Base-by-base conservation (phyloP, 1,140 invertebrate genomes). In the Microplitis demolitor region DNA sequence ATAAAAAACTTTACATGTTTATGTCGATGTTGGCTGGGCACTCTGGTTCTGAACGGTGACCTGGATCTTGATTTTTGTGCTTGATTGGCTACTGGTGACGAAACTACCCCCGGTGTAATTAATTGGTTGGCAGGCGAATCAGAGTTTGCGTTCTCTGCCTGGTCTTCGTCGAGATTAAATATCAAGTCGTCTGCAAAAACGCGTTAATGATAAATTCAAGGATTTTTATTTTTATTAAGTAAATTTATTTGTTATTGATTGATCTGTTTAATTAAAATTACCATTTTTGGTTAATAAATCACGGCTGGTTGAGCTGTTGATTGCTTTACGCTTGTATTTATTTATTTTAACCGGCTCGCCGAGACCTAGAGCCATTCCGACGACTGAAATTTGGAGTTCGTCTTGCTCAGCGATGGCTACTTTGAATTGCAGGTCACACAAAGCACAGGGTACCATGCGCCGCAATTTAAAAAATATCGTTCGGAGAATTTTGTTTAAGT, bases 401-500 rank as follows among this genome's bases (percentile, higher is more conserved):
- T 98, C 96, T 87, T 91, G 91, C 82, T 96, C 95, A 0, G 95
- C 94, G 72, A 96, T 85, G 77, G 94, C 93, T 4, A 96, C 88
- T 79, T 91, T 89, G 82, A 97, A 96, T 74, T 91, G 90, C 24
- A 97, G 80, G 83, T 94, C 91, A 76, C 91, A 92, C 9, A 97
- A 85, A 67, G 93, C 92, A 84, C 95, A 97, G 0, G 96, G 96
- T 35, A 92, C 91, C 90, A 96, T 92, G 56, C 92, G 89, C 54
- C 95, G 90, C 39, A 97, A 85, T 87, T 97, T 96, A 77, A 96
- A 96, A 83, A 92, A 96, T 33, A 97, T 90, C 68, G 91, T 92
- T 90, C 96, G 88, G 63, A 91, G 86, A 39, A 71, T 75, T 73
- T 85, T 83, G 66, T 92, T 91, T 78, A 95, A 93, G 78, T 93